Evolutionary conservation across 1,140 invertebrate species (phyloP).

Genomic region (Bursaphelenchus mucronatus): DNA sequence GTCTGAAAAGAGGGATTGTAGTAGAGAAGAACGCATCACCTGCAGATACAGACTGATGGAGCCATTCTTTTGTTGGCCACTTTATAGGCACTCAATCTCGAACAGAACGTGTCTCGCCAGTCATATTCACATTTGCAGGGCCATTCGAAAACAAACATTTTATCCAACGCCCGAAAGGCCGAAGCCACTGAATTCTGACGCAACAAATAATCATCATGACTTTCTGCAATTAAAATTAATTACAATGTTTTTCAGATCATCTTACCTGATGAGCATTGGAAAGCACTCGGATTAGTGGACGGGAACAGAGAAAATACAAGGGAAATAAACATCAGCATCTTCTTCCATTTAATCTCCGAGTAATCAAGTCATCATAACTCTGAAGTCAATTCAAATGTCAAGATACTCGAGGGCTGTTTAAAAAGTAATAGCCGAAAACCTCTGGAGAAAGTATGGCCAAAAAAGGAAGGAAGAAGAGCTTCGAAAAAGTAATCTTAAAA

Average conservation of each 20-base stretch:
- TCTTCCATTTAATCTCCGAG: too few species aligned
- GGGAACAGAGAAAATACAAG: too few species aligned
- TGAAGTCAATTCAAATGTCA: too few species aligned
- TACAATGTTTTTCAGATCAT: too few species aligned
- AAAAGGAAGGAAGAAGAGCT: too few species aligned
- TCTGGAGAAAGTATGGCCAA: too few species aligned
- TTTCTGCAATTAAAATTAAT: not conserved
- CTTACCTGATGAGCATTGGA: slow-evolving; percentile 14
- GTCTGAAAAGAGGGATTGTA: slow-evolving; percentile 11
- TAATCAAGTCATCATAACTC: too few species aligned
- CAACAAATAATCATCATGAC: slow-evolving; percentile 5
- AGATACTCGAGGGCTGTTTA: too few species aligned
- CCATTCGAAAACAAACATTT: slow-evolving; percentile 24
- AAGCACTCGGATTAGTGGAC: not conserved
- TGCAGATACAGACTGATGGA: slow-evolving; percentile 43
- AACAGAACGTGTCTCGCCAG: slow-evolving; percentile 31
- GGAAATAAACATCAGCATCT: too few species aligned
- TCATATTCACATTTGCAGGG: slow-evolving; percentile 34
- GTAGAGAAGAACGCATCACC: slow-evolving; percentile 14
- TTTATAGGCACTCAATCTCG: slow-evolving; percentile 17
- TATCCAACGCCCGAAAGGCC: slow-evolving; percentile 26
- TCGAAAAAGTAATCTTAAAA: too few species aligned
- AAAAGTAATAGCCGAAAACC: too few species aligned
- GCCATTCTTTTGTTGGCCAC: slow-evolving; percentile 25
- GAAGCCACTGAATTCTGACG: slow-evolving; percentile 20